Base-by-base conservation (phyloP, 2,888 invertebrate species). In the Eledona agricola region DNA sequence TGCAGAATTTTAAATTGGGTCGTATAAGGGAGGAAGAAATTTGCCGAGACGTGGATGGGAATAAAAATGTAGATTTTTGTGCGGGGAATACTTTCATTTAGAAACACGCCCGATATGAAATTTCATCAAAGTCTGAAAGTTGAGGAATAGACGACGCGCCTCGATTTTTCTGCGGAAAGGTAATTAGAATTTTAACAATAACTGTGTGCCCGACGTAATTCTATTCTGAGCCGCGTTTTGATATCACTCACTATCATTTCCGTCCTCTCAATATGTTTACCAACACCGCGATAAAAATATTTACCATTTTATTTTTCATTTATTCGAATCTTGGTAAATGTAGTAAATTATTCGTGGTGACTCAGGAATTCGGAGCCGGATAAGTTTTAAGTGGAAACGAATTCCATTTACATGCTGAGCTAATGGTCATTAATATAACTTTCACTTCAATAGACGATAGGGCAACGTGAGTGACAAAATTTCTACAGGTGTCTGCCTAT, bases 61-160 rank as follows among this genome's bases (percentile, higher is more conserved):
- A 43, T 43, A 43, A 43, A 43, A 31, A 43, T 43, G 43, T 22
- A 31, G 43, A 43, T 43, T 9, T 7, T 43, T 15, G 31, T 42
- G 42, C 15, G 31, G 15, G 43, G 31, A 31, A 43, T 22, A 43
- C 31, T 43, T 31, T 16, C 29, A 43, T 43, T 43, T 43, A 11
- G 31, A 26, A 43, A 43, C 28, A 25, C 17, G 26, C 20, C 6
- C 19, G 4, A 16, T 34, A 34, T 34, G 20, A 12, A 34, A 43
- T 43, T 19, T 19, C 29, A 19, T 26, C 20, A 4, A 10, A 9
- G 31, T 22, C n/a, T 29, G n/a, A n/a, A n/a, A n/a, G n/a, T n/a
- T n/a, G n/a, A n/a, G n/a, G n/a, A n/a, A n/a, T n/a, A n/a, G n/a
- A n/a, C n/a, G n/a, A n/a, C n/a, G n/a, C n/a, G n/a, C n/a, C n/a